Percentiles rank a stretch among this genome's conserved stretches.
Conservation (phyloP, 1,140 invertebrate genomes). For the Sitobion miscanthi region DNA sequence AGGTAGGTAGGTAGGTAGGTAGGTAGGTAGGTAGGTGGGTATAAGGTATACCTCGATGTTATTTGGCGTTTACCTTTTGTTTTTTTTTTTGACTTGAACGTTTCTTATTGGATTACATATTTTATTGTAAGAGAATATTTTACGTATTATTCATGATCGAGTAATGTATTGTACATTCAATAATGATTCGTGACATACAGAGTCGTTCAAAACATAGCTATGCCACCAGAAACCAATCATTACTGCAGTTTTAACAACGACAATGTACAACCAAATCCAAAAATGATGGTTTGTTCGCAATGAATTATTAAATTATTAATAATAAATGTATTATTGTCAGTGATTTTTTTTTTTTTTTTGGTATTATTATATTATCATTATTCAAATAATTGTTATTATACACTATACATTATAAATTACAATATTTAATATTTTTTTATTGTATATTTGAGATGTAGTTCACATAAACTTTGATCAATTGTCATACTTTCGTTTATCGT, state of each 20-base stretch:
- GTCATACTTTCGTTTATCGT: no score
- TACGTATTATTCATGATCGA: background rate
- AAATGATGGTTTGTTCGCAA: no score
- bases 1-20: background rate
- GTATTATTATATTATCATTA: no score
- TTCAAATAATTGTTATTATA: no score
- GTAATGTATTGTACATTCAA: background rate
- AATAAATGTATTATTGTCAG: no score
- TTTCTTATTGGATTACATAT: slow-evolving; percentile 7
- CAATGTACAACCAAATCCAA: background rate
- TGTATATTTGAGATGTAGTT: no score
- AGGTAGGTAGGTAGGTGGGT: no score
- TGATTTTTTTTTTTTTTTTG: no score
- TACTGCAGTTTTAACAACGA: background rate
- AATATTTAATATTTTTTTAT: no score
- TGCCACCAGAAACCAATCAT: background rate
- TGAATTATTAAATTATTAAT: no score
- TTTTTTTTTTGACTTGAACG: background rate
- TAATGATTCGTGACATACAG: slow-evolving; percentile 15
- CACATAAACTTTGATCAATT: no score
- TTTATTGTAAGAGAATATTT: background rate
- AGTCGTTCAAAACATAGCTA: background rate
- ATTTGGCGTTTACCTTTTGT: background rate
- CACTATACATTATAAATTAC: no score
- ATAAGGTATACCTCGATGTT: background rate